Percentiles rank a stretch among this genome's conserved stretches.
phyloP scores from a whole-genome alignment of 2,113 vertebrate genomes.

The Brachyhypopomus occidentalis region DNA sequence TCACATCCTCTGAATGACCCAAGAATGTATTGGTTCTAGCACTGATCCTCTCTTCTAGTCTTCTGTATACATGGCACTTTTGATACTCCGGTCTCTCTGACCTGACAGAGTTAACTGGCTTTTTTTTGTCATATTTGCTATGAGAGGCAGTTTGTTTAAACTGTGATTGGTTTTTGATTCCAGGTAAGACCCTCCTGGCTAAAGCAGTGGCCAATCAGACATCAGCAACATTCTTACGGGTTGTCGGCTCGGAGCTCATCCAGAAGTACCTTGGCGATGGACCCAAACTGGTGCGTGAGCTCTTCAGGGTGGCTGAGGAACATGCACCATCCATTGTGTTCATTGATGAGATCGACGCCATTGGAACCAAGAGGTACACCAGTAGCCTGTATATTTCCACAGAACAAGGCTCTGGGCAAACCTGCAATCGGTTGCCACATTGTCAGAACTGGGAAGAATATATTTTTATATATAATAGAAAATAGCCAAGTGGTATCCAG shows the following conservation, averaged over 20 bases:
- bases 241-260: slow-evolving; percentile 95
- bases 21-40: neutral
- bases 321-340: slow-evolving; percentile 96
- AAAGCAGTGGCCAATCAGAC: slow-evolving; percentile 98
- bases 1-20: neutral
- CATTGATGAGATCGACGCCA: slow-evolving; percentile 96
- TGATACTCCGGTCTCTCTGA: no score
- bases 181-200: slow-evolving; percentile 94
- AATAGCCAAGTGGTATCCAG: no score
- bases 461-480: no score
- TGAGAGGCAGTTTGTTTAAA: no score
- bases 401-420: no score
- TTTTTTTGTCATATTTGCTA: no score
- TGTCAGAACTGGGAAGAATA: no score
- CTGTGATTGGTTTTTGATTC: neutral
- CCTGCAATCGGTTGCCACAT: no score
- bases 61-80: neutral
- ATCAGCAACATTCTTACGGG: slow-evolving; percentile 92
- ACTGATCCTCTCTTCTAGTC: neutral
- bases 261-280: slow-evolving; percentile 96
- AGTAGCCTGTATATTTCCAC: no score
- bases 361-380: slow-evolving; percentile 91
- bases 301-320: slow-evolving; percentile 94
- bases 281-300: slow-evolving; percentile 91
- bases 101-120: no score